Evolutionary conservation across 2,797 vertebrate species (phyloP).

Genomic region (Pitangus sulphuratus): DNA sequence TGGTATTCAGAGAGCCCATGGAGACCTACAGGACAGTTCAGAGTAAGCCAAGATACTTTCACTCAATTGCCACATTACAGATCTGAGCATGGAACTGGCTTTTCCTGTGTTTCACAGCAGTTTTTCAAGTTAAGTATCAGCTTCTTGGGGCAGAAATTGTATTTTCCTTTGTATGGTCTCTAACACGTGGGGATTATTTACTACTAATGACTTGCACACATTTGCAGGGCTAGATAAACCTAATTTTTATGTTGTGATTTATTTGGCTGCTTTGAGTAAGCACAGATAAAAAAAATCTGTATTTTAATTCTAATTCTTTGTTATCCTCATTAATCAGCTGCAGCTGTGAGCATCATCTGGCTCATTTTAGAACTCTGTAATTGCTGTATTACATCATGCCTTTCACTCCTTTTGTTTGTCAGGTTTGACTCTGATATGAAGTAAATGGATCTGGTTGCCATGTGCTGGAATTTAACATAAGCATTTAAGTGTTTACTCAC

Average conservation of each 20-base stretch:
- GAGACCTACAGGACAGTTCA: not conserved
- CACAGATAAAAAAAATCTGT: not conserved
- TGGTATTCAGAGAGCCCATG: not conserved
- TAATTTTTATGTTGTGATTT: not conserved
- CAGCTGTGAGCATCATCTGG: conserved; percentile 13
- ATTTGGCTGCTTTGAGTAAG: conserved; percentile 18
- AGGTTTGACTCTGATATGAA: not conserved
- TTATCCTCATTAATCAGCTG: conserved; percentile 12
- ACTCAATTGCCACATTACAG: not conserved
- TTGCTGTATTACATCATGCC: not conserved
- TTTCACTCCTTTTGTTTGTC: conserved; percentile 9
- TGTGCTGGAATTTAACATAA: conserved; percentile 3
- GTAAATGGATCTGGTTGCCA: conserved; percentile 29
- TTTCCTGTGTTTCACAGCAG: not conserved
- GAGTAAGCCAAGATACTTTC: not conserved
- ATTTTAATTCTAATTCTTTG: not conserved
- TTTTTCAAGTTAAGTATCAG: not conserved
- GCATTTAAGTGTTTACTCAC: not conserved
- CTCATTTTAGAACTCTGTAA: conserved; percentile 11
- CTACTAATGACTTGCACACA: not conserved
- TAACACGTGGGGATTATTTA: not conserved
- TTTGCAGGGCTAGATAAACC: not conserved
- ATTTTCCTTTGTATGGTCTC: not conserved
- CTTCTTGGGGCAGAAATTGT: not conserved
- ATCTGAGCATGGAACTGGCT: not conserved